phyloP scores from a whole-genome alignment of 2,888 invertebrate genomes.

The Troides aeacus region DNA sequence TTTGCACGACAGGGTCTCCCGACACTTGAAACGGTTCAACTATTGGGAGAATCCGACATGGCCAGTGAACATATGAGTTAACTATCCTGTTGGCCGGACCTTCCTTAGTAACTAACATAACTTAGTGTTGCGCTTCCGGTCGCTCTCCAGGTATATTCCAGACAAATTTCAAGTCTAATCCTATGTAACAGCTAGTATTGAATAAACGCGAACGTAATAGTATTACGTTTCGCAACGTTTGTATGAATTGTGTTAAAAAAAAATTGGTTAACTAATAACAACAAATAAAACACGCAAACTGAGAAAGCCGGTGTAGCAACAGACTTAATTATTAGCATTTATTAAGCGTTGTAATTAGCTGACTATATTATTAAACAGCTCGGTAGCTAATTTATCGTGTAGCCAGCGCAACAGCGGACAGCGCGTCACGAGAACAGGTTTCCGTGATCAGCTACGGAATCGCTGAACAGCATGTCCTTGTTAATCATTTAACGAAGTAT shows the following conservation, averaged over 20 bases:
- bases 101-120: too few species aligned
- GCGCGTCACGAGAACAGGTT: slow-evolving; percentile 34
- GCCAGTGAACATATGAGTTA: too few species aligned
- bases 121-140: too few species aligned
- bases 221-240: background rate
- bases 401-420: slow-evolving; percentile 5
- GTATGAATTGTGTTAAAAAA: background rate
- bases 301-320: background rate
- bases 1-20: too few species aligned
- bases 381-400: slow-evolving; percentile 21
- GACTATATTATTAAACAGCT: slow-evolving; percentile 15
- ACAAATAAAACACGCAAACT: slow-evolving; percentile 5
- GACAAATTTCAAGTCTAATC: too few species aligned
- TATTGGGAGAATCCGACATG: too few species aligned
- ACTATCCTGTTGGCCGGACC: too few species aligned
- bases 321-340: slow-evolving; percentile 23
- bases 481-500: background rate
- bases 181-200: too few species aligned
- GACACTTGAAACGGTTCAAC: too few species aligned
- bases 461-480: background rate
- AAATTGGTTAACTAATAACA: slow-evolving; percentile 1
- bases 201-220: background rate
- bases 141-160: too few species aligned
- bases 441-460: slow-evolving; percentile 33
- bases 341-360: slow-evolving; percentile 18